Base-by-base conservation (phyloP, 2,888 invertebrate genomes). In the Monochamus alternatus region DNA sequence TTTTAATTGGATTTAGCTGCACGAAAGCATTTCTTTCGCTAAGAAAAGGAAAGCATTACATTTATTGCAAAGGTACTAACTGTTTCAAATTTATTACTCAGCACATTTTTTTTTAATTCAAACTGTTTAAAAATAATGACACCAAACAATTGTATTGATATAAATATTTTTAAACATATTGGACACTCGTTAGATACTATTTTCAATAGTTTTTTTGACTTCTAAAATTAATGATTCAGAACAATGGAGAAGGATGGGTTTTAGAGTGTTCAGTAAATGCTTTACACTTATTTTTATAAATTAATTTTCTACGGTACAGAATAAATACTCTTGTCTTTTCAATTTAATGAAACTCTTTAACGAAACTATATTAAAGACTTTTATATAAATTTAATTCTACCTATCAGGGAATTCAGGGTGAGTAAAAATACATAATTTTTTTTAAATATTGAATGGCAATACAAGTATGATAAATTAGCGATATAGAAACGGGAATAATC, bases 51-150 rank as follows among this genome's bases (percentile, higher is more conserved):
- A 47, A 2, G 9, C 8, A 5, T 47, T 8, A 47, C 3, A 12
- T 47, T 10, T 3, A 8, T 8, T 51, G 3, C n/a, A 51, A n/a
- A 51, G 51, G 51, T 51, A n/a, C 3, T n/a, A 51, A 51, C 22
- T 9, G 55, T 55, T 60, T 60, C 31, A 59, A 44, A 69, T 59
- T 58, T 38, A 69, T 12, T 30, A 14, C 44, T 43, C 59, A 69
- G 44, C 59, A 69, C 59, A 59, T 69, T 69, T 69, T 58, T 38
- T 47, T 69, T 69, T 69, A 59, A 68, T 68, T 43, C 8, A 51
- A 58, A 55, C 58, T 58, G 31, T 68, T 68, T 55, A 32, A 9
- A 10, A 12, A 59, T 38, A 5, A 38, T 38, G 38, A 38, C 5
- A 38, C 5, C 3, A 38, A 38, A 5, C 38, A 38, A 38, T 38